Evolutionary conservation across 1,140 invertebrate genomes (phyloP), one percentile per base, ranked within the genome.

Genomic region (Oryzaephilus surinamensis): DNA sequence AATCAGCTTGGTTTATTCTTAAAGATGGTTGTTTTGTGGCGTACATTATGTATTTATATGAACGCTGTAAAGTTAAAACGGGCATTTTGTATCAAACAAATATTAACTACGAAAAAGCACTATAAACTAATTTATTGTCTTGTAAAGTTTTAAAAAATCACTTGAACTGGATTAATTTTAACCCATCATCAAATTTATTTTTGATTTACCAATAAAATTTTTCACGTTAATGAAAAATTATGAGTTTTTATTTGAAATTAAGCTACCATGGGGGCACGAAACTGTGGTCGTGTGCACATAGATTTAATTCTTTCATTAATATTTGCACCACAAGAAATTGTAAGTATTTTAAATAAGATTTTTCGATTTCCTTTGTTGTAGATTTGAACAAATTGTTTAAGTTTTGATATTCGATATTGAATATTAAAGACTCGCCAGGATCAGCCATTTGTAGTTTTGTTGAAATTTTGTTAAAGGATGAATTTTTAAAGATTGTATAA

Each of bases 1-100:
- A 66, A 64, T 94, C 88, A 35, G 80, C 75, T 50, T 85, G 79
- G 44, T 83, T 79, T 28, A 94, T 82, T 38, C 86, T 72, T 42
- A 86, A 67, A 4, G 75, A 76, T 1, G 81, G 77, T 57, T 73
- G 76, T 60, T 81, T 83, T 45, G 69, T 76, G 1, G 77, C 71
- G 61, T 79, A 79, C 76, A 81, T 80, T n/a, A 60, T 60, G 45
- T 60, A 60, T 38, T 60, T 60, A 32, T 60, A 60, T 29, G 57
- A 57, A n/a, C 54, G 37, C 57, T 60, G 57, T 24, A 60, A 60
- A 23, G 48, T 44, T 29, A 59, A 47, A 6, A 57, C 45, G 27
- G 45, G 41, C 50, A 60, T 60, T 24, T 44, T 48, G 32, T 33
- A 34, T 37, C 45, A 42, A 31, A 13, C 17, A 28, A 20, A 28